These are phyloP conservation scores for Acanthosepion esculentum DNA, from an alignment of 2,888 invertebrate species.

Conservation along the genomic window DNA sequence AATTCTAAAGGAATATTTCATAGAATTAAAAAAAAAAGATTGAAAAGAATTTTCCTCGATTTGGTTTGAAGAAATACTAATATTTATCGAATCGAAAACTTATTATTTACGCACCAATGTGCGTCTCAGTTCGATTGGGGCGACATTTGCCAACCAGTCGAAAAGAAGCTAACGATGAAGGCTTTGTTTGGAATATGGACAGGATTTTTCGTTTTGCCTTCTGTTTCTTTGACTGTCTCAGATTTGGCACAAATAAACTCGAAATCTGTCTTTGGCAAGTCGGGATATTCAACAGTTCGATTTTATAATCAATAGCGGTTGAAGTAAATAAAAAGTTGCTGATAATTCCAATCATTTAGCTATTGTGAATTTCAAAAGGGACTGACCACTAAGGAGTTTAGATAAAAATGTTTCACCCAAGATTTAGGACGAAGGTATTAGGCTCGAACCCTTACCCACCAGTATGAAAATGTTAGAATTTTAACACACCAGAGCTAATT, in stretches of 20 bases:
- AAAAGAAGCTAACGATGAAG: background rate
- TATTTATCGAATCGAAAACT: background rate
- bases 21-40: background rate
- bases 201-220: background rate
- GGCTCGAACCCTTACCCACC: background rate
- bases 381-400: background rate
- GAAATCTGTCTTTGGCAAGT: background rate
- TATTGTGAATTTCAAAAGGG: background rate
- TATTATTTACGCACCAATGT: background rate
- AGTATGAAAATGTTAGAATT: background rate
- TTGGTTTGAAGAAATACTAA: background rate
- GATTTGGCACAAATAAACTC: background rate
- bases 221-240: background rate
- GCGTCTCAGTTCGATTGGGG: background rate
- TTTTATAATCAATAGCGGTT: background rate
- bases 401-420: background rate
- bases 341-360: background rate
- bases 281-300: background rate
- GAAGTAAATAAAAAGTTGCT: background rate
- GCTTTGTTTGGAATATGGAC: background rate
- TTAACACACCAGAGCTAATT: too few relatives aligned
- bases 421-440: background rate
- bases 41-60: background rate
- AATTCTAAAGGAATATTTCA: background rate
- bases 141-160: background rate